Evolutionary conservation across 2,113 vertebrate genomes (phyloP).

Genomic region (Bos indicus): DNA sequence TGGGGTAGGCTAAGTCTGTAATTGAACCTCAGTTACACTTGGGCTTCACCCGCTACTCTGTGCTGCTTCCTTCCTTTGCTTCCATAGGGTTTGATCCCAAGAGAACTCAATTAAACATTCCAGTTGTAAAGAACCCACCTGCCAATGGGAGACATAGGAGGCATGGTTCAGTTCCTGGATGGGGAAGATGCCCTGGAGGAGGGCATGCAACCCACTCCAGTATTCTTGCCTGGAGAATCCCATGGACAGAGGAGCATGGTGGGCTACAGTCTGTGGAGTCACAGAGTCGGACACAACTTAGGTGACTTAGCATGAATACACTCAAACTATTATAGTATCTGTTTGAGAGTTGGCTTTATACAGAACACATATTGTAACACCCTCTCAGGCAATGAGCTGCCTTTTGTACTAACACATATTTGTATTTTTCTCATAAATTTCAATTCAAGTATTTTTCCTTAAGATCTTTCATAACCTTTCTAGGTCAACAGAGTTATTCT

Average conservation of each 20-base stretch:
- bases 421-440: neutral
- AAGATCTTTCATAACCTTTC: neutral
- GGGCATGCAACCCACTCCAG: neutral
- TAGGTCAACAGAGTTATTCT: neutral
- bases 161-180: neutral
- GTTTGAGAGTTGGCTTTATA: neutral
- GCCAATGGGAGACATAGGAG: neutral
- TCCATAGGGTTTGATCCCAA: neutral
- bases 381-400: neutral
- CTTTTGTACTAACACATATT: neutral
- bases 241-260: neutral
- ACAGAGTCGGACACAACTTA: neutral
- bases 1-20: neutral
- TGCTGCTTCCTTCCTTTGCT: neutral
- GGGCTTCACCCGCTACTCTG: neutral
- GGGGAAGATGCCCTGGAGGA: neutral
- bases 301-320: neutral
- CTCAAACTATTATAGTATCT: neutral
- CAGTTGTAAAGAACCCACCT: neutral
- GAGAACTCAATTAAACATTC: neutral
- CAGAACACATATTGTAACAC: neutral
- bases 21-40: neutral
- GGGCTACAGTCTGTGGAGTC: neutral
- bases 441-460: neutral
- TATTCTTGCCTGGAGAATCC: neutral